A percentile compares a stretch with the other conserved stretches of the same genome.
phyloP scores from a whole-genome alignment of 2,113 vertebrate genomes.

The Smithornis capensis region DNA sequence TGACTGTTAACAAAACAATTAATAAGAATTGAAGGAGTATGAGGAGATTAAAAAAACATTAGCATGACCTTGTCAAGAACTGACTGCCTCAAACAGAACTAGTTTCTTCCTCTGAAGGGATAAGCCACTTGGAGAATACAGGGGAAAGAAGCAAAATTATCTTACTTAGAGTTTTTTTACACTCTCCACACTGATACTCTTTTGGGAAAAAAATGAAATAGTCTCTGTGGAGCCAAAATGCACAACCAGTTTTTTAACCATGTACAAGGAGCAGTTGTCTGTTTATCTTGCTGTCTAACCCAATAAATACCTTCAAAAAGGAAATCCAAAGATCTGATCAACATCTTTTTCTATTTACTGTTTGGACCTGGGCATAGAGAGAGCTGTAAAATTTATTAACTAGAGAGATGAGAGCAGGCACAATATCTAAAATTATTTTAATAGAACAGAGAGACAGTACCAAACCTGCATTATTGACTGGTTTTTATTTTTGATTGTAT shows the following conservation, averaged over 20 bases:
- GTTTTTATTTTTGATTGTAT: background rate
- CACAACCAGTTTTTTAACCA: background rate
- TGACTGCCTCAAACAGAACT: background rate
- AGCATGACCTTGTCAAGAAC: background rate
- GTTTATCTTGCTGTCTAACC: background rate
- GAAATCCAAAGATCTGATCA: background rate
- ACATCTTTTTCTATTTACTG: background rate
- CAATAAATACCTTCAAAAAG: background rate
- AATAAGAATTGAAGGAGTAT: background rate
- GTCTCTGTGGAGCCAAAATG: background rate
- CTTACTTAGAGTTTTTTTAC: background rate
- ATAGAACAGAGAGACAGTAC: background rate
- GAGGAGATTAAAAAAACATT: background rate
- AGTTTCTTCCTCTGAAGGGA: background rate
- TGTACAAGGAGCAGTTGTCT: background rate
- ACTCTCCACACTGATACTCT: background rate
- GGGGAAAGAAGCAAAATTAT: background rate
- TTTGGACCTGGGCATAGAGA: background rate
- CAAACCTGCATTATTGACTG: background rate
- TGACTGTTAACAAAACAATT: conserved; percentile 8
- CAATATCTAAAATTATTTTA: background rate
- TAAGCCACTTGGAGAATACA: background rate
- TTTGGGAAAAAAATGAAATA: background rate
- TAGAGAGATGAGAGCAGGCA: background rate
- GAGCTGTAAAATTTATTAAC: background rate